Evolutionary conservation across 2,113 vertebrate species (phyloP).

Genomic region (Pardalotus punctatus): DNA sequence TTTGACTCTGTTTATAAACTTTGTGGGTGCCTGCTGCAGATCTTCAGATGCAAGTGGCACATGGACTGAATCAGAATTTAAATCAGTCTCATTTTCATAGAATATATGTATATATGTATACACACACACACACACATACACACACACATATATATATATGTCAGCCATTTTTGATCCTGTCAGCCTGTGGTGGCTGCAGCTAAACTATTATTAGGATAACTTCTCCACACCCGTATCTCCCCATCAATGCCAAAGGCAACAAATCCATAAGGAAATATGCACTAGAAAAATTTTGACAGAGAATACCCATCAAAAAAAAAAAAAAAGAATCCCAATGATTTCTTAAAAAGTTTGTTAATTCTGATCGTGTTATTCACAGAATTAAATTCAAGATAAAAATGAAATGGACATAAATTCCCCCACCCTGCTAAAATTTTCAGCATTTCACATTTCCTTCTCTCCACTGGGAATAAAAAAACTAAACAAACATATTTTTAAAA

Average conservation of each 20-base stretch:
- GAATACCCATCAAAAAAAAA: not conserved
- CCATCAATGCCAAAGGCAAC: not conserved
- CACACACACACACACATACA: too few species aligned
- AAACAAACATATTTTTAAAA: not conserved
- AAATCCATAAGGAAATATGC: not conserved
- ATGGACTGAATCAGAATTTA: not conserved
- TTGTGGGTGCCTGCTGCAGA: not conserved
- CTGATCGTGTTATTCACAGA: not conserved
- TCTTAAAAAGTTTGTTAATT: not conserved
- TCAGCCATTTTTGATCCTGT: not conserved
- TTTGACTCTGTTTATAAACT: not conserved
- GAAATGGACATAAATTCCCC: not conserved
- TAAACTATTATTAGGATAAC: too few species aligned
- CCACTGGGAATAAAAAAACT: not conserved
- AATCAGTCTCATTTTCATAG: not conserved
- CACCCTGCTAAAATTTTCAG: not conserved
- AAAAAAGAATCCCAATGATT: fast-evolving
- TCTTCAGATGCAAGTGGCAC: not conserved
- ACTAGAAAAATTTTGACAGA: not conserved
- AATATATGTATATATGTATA: not conserved
- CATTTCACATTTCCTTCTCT: not conserved
- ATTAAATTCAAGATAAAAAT: not conserved
- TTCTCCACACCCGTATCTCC: not conserved
- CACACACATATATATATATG: too few species aligned
- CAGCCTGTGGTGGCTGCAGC: not conserved